Evolutionary conservation across 2,888 invertebrate species (phyloP).

Genomic region (Periphyllus acericola): DNA sequence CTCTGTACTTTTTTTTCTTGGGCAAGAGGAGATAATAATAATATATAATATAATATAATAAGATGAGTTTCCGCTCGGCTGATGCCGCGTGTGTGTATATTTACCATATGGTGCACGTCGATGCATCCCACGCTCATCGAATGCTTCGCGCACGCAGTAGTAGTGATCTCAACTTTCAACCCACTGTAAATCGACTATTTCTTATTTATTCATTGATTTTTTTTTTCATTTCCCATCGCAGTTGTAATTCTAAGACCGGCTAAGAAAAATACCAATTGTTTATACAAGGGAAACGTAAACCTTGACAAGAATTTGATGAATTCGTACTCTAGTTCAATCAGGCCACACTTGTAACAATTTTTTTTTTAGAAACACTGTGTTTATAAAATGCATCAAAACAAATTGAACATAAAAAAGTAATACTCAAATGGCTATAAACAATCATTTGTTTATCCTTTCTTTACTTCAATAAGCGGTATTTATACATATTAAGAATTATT

Average conservation of each 20-base stretch:
- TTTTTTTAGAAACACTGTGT: not conserved
- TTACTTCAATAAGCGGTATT: not conserved
- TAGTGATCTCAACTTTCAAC: not conserved
- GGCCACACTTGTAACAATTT: not conserved
- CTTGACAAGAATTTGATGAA: not conserved
- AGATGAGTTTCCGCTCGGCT: conserved; percentile 27
- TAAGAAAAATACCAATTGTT: conserved; percentile 34
- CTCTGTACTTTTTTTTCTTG: not conserved
- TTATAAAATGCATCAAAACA: not conserved
- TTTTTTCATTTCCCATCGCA: not conserved
- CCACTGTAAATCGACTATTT: conserved; percentile 7
- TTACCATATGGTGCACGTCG: conserved; percentile 47
- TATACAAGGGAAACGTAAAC: conserved; percentile 37
- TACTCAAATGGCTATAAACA: not conserved
- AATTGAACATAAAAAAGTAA: not conserved
- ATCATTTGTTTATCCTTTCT: not conserved
- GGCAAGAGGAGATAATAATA: not conserved
- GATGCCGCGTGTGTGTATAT: not conserved
- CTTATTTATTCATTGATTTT: not conserved
- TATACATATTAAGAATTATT: not conserved
- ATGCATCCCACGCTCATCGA: conserved; percentile 47
- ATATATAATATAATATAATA: not conserved
- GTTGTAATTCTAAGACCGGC: not conserved
- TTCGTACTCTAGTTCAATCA: not conserved
- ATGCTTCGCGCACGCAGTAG: not conserved